Evolutionary conservation across 1,140 invertebrate genomes (phyloP), one percentile per base, ranked within the genome.

Genomic region (Papilio xuthus): DNA sequence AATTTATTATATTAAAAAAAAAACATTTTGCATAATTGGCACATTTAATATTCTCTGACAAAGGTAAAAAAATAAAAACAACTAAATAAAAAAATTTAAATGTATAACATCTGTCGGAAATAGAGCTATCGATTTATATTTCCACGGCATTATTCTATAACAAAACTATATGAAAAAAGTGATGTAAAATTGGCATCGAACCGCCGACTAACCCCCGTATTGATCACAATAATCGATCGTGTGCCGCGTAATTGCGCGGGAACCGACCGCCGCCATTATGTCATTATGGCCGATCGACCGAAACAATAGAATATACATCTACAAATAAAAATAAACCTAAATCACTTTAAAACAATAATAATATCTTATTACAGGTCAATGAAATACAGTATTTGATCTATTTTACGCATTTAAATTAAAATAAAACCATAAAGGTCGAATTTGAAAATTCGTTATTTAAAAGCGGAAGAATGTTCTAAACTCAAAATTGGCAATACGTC

Each of bases 211-310:
- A 93, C 91, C 92, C 88, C 92, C 86, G 91, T 92, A 93, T 93
- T 92, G 92, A 93, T 92, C 91, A 92, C 89, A 90, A 91, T 92
- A 92, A 93, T 92, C 91, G 92, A 92, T 92, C 92, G 92, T 93
- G 92, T 93, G 92, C 92, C 92, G 83, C 86, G 90, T 93, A 93
- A 93, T 93, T 91, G 92, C 88, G 86, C 88, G 83, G 92, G 87
- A 91, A 89, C 90, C 88, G 89, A 91, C 90, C 89, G 84, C 84
- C 86, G 89, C 90, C 90, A 93, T 93, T 93, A 93, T 90, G 90
- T 90, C 88, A 93, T 93, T 93, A 93, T 92, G 87, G 81, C 81
- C 86, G 89, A 85, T 90, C 87, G 89, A 92, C 88, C 89, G 89
- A 92, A 89, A 93, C 92, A 92, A 91, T 91, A 90, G 88, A 91